Evolutionary conservation across 2,888 invertebrate genomes (phyloP), one percentile per base, ranked within the genome.

Genomic region (Sinopyrophorus schimmeli): DNA sequence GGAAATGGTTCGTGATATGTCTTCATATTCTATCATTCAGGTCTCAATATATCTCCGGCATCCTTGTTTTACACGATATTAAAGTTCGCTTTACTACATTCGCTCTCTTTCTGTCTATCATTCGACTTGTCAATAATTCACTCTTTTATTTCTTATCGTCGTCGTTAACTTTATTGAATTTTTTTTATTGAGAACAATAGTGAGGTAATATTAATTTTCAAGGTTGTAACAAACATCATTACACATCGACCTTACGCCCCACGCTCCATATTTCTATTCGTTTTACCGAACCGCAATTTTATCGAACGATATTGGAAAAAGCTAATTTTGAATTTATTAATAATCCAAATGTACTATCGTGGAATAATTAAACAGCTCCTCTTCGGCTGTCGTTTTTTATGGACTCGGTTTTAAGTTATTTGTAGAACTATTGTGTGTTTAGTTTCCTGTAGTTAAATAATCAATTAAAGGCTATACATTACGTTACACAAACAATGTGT

Each of bases 11-110:
- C 46, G 46, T 46, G 46, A 46, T 37, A 46, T 38, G 40, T 47
- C 40, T 47, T 47, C 40, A 47, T 47, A 47, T 47, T 47, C 40
- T 34, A 41, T 41, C 47, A 46, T 31, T 46, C 46, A 30, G 38
- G 38, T 23, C 30, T 26, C 38, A 47, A 46, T 47, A 47, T 47
- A 34, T 16, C 27, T 38, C 23, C 40, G 17, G 18, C 21, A 10
- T 47, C 47, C 30, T 46, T 47, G 40, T 41, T 47, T 11, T 35
- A 47, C 47, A 40, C 40, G 34, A 34, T 47, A 34, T 34, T 41
- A 37, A 40, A 27, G 28, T 5, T 23, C 12, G 16, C 37, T 23
- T 37, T 38, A 28, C 30, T 26, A n/a, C 14, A 30, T 23, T 17
- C 24, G 37, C 11, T 38, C 46, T 38, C 21, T 34, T 23, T 40